Evolutionary conservation across 2,113 vertebrate species (phyloP).

Genomic region (Falcunculus frontatus): DNA sequence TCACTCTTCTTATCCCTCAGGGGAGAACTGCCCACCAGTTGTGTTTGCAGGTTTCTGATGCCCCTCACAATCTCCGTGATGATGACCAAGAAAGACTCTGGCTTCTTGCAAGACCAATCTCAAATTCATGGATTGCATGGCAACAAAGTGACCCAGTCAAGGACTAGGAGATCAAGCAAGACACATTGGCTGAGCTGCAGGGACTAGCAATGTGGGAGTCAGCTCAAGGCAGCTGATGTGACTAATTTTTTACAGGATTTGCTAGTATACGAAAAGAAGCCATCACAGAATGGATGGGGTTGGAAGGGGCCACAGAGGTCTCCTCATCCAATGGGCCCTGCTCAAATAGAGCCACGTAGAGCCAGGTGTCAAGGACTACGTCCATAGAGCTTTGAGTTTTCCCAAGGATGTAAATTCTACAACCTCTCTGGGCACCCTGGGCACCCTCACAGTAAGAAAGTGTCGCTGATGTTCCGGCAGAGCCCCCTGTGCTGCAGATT

Average conservation of each 20-base stretch:
- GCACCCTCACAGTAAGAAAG: not conserved
- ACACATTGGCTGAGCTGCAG: not conserved
- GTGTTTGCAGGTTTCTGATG: not conserved
- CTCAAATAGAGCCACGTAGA: not conserved
- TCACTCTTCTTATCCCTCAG: not conserved
- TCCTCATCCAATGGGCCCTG: not conserved
- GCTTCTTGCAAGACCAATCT: not conserved
- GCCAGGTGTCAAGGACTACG: not conserved
- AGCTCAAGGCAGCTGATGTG: not conserved
- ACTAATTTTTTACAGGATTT: not conserved
- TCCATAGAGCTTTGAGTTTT: not conserved
- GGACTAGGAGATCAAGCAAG: not conserved
- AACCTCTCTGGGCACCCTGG: not conserved
- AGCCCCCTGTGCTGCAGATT: not conserved
- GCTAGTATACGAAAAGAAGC: not conserved
- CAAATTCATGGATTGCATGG: not conserved
- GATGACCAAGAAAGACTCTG: not conserved
- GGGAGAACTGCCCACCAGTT: not conserved
- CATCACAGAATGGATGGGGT: not conserved
- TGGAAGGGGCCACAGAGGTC: not conserved
- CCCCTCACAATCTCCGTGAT: not conserved
- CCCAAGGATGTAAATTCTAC: not conserved
- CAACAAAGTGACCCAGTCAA: not conserved
- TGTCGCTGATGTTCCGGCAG: not conserved
- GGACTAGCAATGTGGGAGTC: not conserved